phyloP scores from a whole-genome alignment of 2,797 vertebrate genomes.

The Hippopotamyrus pictus region DNA sequence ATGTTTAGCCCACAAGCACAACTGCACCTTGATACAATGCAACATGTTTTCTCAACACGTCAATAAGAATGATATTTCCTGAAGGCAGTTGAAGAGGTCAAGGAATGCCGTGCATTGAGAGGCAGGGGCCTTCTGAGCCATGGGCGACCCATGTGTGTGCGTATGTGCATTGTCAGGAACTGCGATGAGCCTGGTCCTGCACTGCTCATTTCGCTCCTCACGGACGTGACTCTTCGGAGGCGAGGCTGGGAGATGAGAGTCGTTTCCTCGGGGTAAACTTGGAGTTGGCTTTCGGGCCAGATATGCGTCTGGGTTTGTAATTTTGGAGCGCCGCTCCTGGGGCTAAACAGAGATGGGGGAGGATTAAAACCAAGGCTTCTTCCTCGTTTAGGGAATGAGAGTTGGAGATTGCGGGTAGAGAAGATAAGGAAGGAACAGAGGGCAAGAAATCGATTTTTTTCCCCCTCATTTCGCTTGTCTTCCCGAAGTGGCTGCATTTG shows the following conservation, averaged over 20 bases:
- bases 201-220: constrained; percentile 1
- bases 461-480: neutral
- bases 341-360: neutral
- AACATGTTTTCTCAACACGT: neutral
- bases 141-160: neutral
- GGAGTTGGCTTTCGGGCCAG: neutral
- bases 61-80: constrained; percentile 6
- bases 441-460: neutral
- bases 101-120: neutral
- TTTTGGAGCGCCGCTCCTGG: neutral
- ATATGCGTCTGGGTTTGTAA: constrained; percentile 12
- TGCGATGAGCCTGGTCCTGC: neutral
- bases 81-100: constrained; percentile 10
- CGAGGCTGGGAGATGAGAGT: neutral
- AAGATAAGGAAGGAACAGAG: constrained; percentile 2
- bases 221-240: neutral
- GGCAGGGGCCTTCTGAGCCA: neutral
- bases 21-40: neutral
- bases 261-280: constrained; percentile 8
- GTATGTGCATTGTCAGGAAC: neutral
- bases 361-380: neutral
- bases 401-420: neutral
- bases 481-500: neutral
- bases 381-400: constrained; percentile 2
- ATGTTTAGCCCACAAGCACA: neutral